Evolutionary conservation across 2,113 vertebrate genomes (phyloP).

Genomic region (Cnemophilus loriae): DNA sequence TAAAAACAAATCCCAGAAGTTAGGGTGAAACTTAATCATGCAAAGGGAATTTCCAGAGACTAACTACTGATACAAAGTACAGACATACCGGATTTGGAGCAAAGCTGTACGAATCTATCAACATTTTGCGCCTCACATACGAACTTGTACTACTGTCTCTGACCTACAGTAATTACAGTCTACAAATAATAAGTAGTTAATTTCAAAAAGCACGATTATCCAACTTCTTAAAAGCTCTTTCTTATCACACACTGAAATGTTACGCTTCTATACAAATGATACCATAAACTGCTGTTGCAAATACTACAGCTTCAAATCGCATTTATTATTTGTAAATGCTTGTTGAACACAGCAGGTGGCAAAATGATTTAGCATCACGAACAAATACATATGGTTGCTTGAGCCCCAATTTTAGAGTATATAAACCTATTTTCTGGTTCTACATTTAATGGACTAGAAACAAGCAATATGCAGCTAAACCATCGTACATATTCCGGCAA

Average conservation of each 20-base stretch:
- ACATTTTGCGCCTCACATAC: not conserved
- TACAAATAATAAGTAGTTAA: not conserved
- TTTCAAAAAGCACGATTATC: conserved; percentile 60
- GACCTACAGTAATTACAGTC: not conserved
- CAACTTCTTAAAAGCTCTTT: conserved; percentile 48
- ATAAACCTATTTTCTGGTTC: conserved; percentile 69
- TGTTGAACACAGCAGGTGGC: conserved; percentile 69
- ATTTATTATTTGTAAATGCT: conserved; percentile 67
- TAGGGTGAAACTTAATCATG: not conserved
- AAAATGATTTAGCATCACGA: conserved; percentile 73
- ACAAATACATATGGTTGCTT: conserved; percentile 69
- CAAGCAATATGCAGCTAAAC: conserved; percentile 55
- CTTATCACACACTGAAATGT: not conserved
- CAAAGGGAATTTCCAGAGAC: not conserved
- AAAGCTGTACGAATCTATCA: not conserved
- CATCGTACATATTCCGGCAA: not conserved
- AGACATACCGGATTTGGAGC: not conserved
- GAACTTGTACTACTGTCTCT: not conserved
- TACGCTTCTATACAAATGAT: not conserved
- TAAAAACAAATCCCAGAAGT: not conserved
- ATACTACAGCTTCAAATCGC: conserved; percentile 65
- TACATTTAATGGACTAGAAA: conserved; percentile 71
- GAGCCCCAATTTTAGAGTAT: conserved; percentile 67
- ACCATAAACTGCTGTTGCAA: conserved; percentile 55
- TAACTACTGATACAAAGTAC: not conserved